A percentile compares a stretch with the other conserved stretches of the same genome.
These are phyloP conservation scores for Tiphia femorata DNA, from an alignment of 2,888 invertebrate genomes.

Conservation along the genomic window DNA sequence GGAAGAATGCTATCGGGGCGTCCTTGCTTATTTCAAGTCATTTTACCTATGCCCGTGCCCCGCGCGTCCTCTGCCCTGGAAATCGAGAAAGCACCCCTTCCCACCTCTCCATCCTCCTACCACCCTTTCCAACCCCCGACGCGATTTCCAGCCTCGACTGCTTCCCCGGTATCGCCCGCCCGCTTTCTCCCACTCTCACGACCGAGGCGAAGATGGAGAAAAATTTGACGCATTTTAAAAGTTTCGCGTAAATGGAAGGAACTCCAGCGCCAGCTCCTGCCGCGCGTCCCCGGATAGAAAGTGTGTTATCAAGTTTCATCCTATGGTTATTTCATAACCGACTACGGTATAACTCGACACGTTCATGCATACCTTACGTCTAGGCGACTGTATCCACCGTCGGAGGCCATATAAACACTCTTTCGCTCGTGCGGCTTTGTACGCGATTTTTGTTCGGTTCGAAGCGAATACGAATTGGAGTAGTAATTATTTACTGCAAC, in stretches of 20 bases:
- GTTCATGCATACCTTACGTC: constrained; percentile 41
- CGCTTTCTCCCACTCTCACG: neutral
- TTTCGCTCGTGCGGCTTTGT: constrained; percentile 14
- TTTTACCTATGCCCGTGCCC: neutral
- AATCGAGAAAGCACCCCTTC: neutral
- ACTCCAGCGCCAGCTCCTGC: constrained; percentile 3
- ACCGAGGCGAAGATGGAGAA: constrained; percentile 5
- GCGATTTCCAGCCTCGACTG: neutral
- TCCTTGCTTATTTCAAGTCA: neutral
- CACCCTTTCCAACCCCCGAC: neutral
- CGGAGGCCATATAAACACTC: constrained; percentile 22
- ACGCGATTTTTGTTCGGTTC: no score
- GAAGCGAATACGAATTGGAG: neutral
- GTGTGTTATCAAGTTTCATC: constrained; percentile 47
- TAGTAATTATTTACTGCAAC: no score
- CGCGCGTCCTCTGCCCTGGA: neutral
- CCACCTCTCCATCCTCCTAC: neutral
- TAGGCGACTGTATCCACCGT: constrained; percentile 12
- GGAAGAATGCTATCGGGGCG: neutral
- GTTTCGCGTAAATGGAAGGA: constrained; percentile 30
- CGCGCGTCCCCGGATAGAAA: constrained; percentile 27
- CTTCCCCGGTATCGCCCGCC: neutral
- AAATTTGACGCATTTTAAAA: constrained; percentile 36
- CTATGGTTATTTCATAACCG: constrained; percentile 44
- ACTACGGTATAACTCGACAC: constrained; percentile 38